phyloP scores from a whole-genome alignment of 2,113 vertebrate genomes.

The Psephotus haematonotus region DNA sequence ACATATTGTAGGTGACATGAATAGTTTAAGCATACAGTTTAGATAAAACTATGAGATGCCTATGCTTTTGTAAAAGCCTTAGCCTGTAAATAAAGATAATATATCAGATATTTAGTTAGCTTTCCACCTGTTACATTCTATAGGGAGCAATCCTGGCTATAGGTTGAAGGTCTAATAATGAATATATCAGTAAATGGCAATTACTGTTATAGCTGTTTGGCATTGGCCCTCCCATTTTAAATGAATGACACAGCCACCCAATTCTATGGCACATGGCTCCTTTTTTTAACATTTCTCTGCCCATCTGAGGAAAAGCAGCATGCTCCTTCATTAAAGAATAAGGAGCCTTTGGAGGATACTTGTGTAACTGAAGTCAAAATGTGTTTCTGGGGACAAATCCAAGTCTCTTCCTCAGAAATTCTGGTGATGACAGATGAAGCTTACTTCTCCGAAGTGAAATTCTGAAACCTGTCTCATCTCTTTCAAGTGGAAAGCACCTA shows the following conservation, averaged over 20 bases:
- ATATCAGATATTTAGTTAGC: not conserved
- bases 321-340: not conserved
- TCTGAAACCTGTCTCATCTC: not conserved
- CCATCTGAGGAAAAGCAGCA: not conserved
- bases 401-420: not conserved
- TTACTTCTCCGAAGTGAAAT: not conserved
- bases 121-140: not conserved
- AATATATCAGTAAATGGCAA: not conserved
- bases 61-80: not conserved
- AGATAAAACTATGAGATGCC: not conserved
- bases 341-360: not conserved
- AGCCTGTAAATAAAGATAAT: not conserved
- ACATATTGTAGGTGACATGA: not conserved
- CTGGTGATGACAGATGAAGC: accelerated
- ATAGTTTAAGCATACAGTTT: not conserved
- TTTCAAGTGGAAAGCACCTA: not conserved
- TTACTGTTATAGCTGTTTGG: not conserved
- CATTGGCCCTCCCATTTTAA: not conserved
- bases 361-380: not conserved
- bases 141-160: not conserved
- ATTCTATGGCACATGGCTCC: not conserved
- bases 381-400: not conserved
- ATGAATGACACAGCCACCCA: not conserved
- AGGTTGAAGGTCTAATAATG: not conserved
- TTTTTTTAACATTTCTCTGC: not conserved